phyloP scores from a whole-genome alignment of 2,888 invertebrate genomes.

The Plutella xylostella region DNA sequence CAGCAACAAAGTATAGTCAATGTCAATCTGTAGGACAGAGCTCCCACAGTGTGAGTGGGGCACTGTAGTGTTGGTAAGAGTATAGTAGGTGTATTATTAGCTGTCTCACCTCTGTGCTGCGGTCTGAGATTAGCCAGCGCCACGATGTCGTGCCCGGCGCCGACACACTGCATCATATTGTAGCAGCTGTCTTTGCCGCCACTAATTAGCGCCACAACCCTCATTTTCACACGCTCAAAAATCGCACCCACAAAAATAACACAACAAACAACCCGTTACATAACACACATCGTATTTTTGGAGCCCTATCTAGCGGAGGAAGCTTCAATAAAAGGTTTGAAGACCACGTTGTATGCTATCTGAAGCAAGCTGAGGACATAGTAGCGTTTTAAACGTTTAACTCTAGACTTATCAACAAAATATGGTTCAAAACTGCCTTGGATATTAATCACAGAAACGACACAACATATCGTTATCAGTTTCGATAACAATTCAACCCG shows the following conservation, averaged over 20 bases:
- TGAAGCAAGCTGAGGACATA: background rate
- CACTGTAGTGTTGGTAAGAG: no score
- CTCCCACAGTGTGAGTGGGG: no score
- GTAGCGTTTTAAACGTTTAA: background rate
- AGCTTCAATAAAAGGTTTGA: constrained; percentile 19
- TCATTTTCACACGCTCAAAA: constrained; percentile 72
- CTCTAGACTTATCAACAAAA: background rate
- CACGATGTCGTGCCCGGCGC: constrained; percentile 94
- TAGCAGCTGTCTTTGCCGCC: constrained; percentile 99
- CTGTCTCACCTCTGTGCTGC: constrained; percentile 81
- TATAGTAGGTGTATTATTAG: background rate
- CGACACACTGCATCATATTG: constrained; percentile 98
- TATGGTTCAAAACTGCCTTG: background rate
- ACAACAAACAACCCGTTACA: constrained; percentile 49
- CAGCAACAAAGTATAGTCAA: no score
- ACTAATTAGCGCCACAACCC: constrained; percentile 90
- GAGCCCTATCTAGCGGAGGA: constrained; percentile 39
- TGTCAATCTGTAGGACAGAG: no score
- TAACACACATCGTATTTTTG: constrained; percentile 54
- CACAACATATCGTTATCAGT: constrained; percentile 39
- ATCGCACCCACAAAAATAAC: constrained; percentile 18
- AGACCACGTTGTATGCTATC: constrained; percentile 5
- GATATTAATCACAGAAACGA: background rate
- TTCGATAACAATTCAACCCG: constrained; percentile 49
- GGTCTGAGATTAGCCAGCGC: constrained; percentile 97